Base-by-base conservation (phyloP, 2,888 invertebrate species). In the Ernsta delagoae region DNA sequence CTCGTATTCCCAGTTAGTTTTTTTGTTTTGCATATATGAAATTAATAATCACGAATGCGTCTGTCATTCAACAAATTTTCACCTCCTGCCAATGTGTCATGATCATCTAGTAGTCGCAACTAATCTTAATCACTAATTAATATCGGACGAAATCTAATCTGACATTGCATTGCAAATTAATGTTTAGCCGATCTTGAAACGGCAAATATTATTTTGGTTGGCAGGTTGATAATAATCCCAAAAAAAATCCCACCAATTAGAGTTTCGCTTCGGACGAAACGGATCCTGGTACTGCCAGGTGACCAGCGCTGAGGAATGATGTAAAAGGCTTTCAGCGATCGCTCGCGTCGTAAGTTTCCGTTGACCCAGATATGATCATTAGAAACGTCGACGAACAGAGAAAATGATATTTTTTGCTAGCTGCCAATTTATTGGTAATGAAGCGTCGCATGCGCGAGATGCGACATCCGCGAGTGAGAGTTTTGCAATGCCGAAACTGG, bases 401-500 rank as follows among this genome's bases (percentile, higher is more conserved):
- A 90, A 90, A 89, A 91, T 90, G 73, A 83, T 83, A 90, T 92
- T 92, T 92, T 93, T 92, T 78, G 78, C 87, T 85, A 75, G 78
- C 79, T 87, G 88, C 88, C 87, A 90, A 90, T 90, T 89, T 85
- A 83, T 89, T 78, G 83, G 88, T 85, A 89, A 89, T 86, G 83
- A 82, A 84, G 84, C 86, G 86, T 82, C 83, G 83, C 83, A 85
- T 85, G 83, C 86, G 82, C 83, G 85, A 87, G 85, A 88, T 87
- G 85, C 87, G 91, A 90, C 90, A 89, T 87, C 86, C 84, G 89
- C 84, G 79, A 92, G 93, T 92, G 93, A 93, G 93, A 93, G 93
- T 92, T 90, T 87, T 84, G 85, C 86, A 84, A 86, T 87, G 87
- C 88, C 90, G 84, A 92, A 92, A 92, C 92, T 89, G 89, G 91